These are phyloP conservation scores for Tribolium castaneum DNA, from an alignment of 1,140 invertebrate genomes.

Conservation along the genomic window DNA sequence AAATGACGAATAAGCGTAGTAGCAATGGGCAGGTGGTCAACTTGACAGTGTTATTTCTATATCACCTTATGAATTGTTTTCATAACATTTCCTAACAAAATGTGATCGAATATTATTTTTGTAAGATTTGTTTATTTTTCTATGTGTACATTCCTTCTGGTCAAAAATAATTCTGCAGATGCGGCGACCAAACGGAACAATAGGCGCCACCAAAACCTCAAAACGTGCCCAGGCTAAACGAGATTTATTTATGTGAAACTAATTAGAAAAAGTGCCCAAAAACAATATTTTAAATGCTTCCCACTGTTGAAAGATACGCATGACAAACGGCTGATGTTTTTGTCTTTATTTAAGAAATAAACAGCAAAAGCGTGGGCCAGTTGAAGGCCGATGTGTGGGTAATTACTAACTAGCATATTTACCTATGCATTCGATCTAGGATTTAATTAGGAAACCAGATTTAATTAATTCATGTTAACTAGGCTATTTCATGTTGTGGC, in stretches of 20 bases:
- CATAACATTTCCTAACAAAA: constrained; percentile 26
- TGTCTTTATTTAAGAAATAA: constrained; percentile 37
- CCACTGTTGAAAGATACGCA: constrained; percentile 24
- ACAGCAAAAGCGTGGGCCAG: constrained; percentile 8
- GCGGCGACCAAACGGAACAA: neutral
- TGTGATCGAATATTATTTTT: constrained; percentile 25
- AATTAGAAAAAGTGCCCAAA: constrained; percentile 14
- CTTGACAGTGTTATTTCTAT: constrained; percentile 22
- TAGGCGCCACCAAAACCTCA: neutral
- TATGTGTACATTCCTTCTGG: constrained; percentile 8
- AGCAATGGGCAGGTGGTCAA: constrained; percentile 27
- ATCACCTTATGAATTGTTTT: constrained; percentile 33
- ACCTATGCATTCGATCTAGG: constrained; percentile 5
- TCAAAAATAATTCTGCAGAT: neutral
- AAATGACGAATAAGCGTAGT: constrained; percentile 34
- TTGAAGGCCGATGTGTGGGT: constrained; percentile 34
- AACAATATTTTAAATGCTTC: constrained; percentile 11
- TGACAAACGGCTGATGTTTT: constrained; percentile 39
- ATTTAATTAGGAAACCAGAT: constrained; percentile 17
- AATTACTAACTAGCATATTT: constrained; percentile 31
- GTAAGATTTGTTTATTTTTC: constrained; percentile 19
- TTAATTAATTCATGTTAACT: constrained; percentile 13
- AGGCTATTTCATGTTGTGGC: neutral
- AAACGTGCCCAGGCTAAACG: neutral
- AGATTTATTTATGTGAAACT: neutral